Base-by-base conservation (phyloP, 2,888 invertebrate genomes). In the Cheilosia variabilis region DNA sequence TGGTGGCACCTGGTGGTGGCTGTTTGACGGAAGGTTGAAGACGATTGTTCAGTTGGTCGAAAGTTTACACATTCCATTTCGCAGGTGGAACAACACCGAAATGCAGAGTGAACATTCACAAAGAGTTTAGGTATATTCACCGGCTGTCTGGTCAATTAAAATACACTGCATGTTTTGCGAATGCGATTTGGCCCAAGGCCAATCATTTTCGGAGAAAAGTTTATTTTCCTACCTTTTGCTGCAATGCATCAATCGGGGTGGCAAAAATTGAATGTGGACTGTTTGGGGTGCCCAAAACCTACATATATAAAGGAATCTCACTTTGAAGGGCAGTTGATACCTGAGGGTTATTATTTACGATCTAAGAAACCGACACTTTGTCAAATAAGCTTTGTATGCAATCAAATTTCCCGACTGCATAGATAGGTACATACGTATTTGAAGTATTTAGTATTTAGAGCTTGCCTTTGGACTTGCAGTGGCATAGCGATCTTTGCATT, bases 181-280 rank as follows among this genome's bases (percentile, higher is more conserved):
- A 58, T 57, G 43, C 52, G 58, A 75, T 58, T 71, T 82, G 82
- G 82, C 71, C 17, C 31, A 37, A n/a, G 34, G 71, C 82, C 82
- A 82, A 65, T 27, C 9, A 31, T 27, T 71, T 57, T 45, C 52
- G 55, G 63, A 17, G 68, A 41, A 69, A 69, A 62, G 76, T 76
- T 76, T 72, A 60, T 58, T 82, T 72, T 77, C 62, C 69, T 58
- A 72, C 82, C 71, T 82, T 78, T 72, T 77, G 77, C 22, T 47
- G 82, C 77, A 82, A 22, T 77, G 82, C 65, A 82, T 81, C 81
- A 77, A 52, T 77, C 45, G 52, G 65, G 52, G 34, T 37, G 71
- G 22, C 31, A 27, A 50, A n/a, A 37, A 15, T 55, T 3, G 10
- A 62, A 1, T 37, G 4, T 3, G 4, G 37, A 37, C 37, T 37